Percentiles rank a stretch among this genome's conserved stretches.
Conservation (phyloP, 2,113 vertebrate genomes). For the Cricetomys ansorgei region DNA sequence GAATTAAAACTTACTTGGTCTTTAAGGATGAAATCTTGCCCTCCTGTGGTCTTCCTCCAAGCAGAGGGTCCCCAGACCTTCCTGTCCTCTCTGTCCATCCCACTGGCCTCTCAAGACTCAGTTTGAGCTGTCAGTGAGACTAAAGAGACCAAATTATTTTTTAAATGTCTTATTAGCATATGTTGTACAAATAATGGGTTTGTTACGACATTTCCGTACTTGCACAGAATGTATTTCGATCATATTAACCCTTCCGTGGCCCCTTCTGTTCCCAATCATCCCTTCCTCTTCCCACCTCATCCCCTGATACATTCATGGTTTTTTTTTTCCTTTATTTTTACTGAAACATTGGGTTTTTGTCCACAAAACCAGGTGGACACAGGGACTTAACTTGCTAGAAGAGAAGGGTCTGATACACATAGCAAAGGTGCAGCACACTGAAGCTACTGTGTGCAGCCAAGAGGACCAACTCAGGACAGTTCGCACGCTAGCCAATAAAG, state of each 20-base stretch:
- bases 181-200: not conserved
- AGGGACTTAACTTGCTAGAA: not conserved
- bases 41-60: rapidly evolving
- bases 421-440: not conserved
- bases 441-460: too few species aligned
- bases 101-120: not conserved
- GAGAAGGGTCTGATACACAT: not conserved
- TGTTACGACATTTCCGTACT: too few species aligned
- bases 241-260: not conserved
- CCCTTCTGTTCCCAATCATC: not conserved
- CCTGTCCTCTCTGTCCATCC: not conserved
- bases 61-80: not conserved
- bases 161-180: not conserved
- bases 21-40: not conserved
- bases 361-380: not conserved
- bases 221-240: too few species aligned
- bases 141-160: not conserved
- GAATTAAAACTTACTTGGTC: not conserved
- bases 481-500: not conserved
- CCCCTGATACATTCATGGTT: not conserved
- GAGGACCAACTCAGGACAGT: not conserved
- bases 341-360: not conserved
- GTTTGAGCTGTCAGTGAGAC: not conserved
- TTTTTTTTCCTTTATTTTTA: not conserved
- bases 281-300: not conserved